Conservation (phyloP, 2,888 invertebrate genomes). For the Frankliniella intonsa region DNA sequence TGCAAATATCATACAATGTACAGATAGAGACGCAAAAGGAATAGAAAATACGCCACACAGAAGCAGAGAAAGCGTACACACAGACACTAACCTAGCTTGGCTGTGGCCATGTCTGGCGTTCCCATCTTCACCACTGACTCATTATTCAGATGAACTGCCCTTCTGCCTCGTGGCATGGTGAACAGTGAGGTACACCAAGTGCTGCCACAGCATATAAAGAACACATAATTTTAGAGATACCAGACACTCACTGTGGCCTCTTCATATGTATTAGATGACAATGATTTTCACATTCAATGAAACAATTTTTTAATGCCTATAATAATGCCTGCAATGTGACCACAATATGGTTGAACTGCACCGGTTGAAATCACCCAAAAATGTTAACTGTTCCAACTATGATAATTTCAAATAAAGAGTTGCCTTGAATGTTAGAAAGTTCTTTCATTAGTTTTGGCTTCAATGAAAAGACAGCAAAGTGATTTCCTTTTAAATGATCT, state of each 20-base stretch:
- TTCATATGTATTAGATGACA: not conserved
- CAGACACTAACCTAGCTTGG: constrained; percentile 45
- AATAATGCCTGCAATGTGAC: not conserved
- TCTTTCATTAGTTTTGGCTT: too few species aligned
- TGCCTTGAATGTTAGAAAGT: too few species aligned
- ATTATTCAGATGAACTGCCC: constrained; percentile 27
- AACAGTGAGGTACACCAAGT: constrained; percentile 14
- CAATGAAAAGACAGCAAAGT: too few species aligned
- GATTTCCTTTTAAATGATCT: too few species aligned
- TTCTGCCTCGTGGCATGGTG: constrained; percentile 31
- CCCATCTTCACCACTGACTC: constrained; percentile 35
- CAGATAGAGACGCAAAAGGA: not conserved
- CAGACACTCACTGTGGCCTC: not conserved
- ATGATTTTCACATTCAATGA: not conserved
- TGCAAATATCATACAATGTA: not conserved
- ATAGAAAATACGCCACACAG: not conserved
- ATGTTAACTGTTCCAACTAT: too few species aligned
- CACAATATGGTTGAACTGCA: too few species aligned
- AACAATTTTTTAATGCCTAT: not conserved
- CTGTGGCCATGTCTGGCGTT: constrained; percentile 53
- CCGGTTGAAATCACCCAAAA: too few species aligned
- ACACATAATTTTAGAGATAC: constrained; percentile 1
- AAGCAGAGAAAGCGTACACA: not conserved
- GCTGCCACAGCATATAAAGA: constrained; percentile 2
- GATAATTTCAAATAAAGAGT: too few species aligned